Evolutionary conservation across 92 coral and sea anemone genomes (phyloP).

Genomic region (Hydrozoanthus gracilis): DNA sequence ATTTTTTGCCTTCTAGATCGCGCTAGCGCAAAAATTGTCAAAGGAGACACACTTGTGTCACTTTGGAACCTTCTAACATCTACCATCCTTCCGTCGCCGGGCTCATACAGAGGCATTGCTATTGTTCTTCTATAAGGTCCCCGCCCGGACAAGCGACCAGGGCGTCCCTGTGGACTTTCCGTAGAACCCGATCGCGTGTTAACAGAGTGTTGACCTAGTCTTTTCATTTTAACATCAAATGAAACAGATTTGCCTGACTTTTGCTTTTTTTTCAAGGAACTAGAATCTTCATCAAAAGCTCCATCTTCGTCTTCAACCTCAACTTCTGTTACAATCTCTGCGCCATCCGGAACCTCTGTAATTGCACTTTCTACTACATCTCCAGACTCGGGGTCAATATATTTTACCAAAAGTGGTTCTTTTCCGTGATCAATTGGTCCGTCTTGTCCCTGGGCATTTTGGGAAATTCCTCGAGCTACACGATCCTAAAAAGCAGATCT

Average conservation of each 20-base stretch:
- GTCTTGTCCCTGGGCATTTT: constrained; percentile 4
- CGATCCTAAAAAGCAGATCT: neutral
- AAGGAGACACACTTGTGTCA: constrained; percentile 65
- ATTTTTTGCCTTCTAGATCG: constrained; percentile 69
- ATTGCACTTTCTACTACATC: constrained; percentile 58
- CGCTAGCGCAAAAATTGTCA: constrained; percentile 87
- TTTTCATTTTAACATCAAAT: constrained; percentile 26
- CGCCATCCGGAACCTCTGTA: constrained; percentile 71
- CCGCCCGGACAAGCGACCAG: neutral
- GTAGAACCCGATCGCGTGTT: neutral
- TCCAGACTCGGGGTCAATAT: constrained; percentile 77
- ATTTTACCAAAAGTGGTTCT: constrained; percentile 47
- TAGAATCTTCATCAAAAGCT: neutral
- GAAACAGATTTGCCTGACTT: constrained; percentile 32
- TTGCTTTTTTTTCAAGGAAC: constrained; percentile 11
- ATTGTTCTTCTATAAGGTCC: constrained; percentile 5
- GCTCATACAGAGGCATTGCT: constrained; percentile 58
- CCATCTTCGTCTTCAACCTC: constrained; percentile 32
- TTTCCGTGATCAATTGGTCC: neutral
- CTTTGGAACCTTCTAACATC: constrained; percentile 43
- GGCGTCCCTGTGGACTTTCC: neutral
- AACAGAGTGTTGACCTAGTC: constrained; percentile 18
- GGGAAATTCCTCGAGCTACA: neutral
- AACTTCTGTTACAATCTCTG: constrained; percentile 62
- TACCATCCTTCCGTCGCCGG: constrained; percentile 56